Percentiles rank a stretch among this genome's conserved stretches.
These are phyloP conservation scores for Sceliomorpha sp. DNA, from an alignment of 2,888 invertebrate species.

Conservation along the genomic window DNA sequence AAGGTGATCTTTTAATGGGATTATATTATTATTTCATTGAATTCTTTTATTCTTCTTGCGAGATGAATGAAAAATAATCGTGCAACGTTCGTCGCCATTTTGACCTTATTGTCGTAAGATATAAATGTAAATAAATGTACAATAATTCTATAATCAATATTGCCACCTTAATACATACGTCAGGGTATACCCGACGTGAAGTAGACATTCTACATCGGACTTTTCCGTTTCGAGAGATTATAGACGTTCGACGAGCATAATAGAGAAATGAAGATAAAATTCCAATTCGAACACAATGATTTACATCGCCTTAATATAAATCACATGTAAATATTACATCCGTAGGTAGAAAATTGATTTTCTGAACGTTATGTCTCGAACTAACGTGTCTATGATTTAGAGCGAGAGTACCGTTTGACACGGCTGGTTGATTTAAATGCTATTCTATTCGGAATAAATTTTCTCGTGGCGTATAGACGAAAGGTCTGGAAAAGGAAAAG, in stretches of 20 bases:
- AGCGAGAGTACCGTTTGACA: conserved; percentile 45
- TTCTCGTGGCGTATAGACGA: conserved; percentile 30
- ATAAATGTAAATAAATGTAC: too few relatives aligned
- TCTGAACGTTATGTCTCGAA: conserved; percentile 43
- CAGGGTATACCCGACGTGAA: too few relatives aligned
- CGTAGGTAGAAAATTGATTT: conserved; percentile 35
- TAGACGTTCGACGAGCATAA: conserved; percentile 24
- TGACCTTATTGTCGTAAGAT: too few relatives aligned
- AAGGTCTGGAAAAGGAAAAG: conserved; percentile 47
- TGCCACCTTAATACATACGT: too few relatives aligned
- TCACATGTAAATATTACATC: conserved; percentile 31
- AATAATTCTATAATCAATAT: too few relatives aligned
- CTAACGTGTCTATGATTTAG: conserved; percentile 48
- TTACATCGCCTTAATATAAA: conserved; percentile 45
- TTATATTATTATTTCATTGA: too few relatives aligned
- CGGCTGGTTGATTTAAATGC: conserved; percentile 50
- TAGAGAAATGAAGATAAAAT: conserved; percentile 36
- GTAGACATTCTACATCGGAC: too few relatives aligned
- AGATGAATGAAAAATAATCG: too few relatives aligned
- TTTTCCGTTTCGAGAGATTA: too few relatives aligned
- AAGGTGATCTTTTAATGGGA: too few relatives aligned
- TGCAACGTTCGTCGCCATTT: too few relatives aligned
- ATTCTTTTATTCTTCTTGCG: too few relatives aligned
- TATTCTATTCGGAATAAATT: conserved; percentile 33
- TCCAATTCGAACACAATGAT: conserved; percentile 34